Percentiles rank a stretch among this genome's conserved stretches.
These are phyloP conservation scores for Zaprionus inermis DNA, from an alignment of 1,140 invertebrate species.

Conservation along the genomic window DNA sequence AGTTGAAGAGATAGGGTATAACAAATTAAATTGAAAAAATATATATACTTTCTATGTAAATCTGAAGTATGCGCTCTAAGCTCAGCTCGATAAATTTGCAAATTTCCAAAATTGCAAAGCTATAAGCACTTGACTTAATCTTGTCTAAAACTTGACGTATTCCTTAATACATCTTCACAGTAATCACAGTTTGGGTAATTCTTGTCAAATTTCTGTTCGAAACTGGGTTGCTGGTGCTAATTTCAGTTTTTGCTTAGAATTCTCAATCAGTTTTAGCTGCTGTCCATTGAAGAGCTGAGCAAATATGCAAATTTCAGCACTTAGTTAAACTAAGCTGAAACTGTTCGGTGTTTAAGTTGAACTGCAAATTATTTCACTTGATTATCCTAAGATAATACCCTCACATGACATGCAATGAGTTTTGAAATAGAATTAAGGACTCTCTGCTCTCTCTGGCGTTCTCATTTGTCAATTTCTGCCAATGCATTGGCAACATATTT, in stretches of 20 bases:
- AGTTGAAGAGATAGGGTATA: no score
- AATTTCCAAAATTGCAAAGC: no score
- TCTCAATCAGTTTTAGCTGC: neutral
- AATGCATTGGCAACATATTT: constrained; percentile 38
- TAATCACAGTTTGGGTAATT: neutral
- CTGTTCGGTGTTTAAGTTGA: neutral
- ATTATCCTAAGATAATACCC: constrained; percentile 1
- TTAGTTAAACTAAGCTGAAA: neutral
- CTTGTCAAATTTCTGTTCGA: neutral
- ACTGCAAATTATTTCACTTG: neutral
- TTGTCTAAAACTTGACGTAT: neutral
- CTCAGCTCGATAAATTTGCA: no score
- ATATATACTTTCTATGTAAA: no score
- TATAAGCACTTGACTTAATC: no score
- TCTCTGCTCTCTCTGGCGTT: neutral
- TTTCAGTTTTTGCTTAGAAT: neutral
- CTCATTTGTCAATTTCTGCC: constrained; percentile 45
- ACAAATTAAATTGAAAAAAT: no score
- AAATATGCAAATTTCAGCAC: neutral
- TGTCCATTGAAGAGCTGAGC: neutral
- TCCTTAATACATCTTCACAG: neutral
- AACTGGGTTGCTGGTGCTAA: neutral
- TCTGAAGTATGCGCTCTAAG: no score
- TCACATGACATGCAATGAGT: neutral
- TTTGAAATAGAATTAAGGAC: neutral